phyloP scores from a whole-genome alignment of 2,888 invertebrate species.

The Spodoptera littoralis region DNA sequence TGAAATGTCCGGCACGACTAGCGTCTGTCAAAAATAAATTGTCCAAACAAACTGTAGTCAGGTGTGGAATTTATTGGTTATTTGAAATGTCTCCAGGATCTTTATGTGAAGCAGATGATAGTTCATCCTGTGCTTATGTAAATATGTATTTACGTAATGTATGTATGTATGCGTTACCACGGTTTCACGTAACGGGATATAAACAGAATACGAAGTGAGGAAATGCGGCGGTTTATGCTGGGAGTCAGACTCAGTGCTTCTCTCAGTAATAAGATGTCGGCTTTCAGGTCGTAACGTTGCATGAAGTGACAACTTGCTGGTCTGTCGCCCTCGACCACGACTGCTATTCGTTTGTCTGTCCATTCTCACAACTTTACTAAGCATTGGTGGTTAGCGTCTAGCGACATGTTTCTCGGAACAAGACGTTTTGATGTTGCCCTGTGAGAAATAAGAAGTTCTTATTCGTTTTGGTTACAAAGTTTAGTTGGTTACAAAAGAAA shows the following conservation, averaged over 20 bases:
- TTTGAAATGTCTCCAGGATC: constrained; percentile 30
- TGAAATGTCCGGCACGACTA: constrained; percentile 42
- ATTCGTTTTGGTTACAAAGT: no score
- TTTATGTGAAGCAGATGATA: constrained; percentile 34
- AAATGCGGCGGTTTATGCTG: constrained; percentile 36
- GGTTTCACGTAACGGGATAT: constrained; percentile 47
- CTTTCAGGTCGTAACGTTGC: constrained; percentile 34
- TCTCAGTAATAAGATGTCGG: constrained; percentile 46
- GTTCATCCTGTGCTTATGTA: constrained; percentile 41
- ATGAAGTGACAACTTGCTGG: constrained; percentile 35
- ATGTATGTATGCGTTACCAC: constrained; percentile 53
- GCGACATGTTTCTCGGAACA: constrained; percentile 7
- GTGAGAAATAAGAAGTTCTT: background rate
- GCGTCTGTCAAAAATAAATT: constrained; percentile 52
- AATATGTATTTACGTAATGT: constrained; percentile 43
- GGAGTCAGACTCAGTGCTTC: constrained; percentile 12
- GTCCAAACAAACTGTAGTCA: constrained; percentile 39
- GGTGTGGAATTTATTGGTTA: constrained; percentile 45
- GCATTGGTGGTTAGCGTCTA: constrained; percentile 21
- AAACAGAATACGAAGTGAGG: constrained; percentile 45
- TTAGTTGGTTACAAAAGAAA: no score
- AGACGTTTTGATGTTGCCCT: background rate
- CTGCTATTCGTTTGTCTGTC: constrained; percentile 38
- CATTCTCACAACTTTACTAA: constrained; percentile 38
- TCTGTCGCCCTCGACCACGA: constrained; percentile 32